These are phyloP conservation scores for Cheilosia soror DNA, from an alignment of 2,888 invertebrate genomes.

Conservation along the genomic window DNA sequence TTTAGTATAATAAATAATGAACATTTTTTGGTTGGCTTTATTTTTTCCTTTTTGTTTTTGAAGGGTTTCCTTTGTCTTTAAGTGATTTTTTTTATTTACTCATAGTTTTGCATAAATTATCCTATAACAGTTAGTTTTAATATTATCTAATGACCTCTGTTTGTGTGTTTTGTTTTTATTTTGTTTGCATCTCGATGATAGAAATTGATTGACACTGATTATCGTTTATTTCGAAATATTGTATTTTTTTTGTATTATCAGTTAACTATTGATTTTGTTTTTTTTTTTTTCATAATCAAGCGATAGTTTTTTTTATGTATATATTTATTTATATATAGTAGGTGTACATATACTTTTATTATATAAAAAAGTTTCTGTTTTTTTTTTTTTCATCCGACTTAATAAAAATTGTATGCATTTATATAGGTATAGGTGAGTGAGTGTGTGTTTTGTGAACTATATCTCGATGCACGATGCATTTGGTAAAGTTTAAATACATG, in stretches of 20 bases:
- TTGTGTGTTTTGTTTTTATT: conserved; percentile 4
- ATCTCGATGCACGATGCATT: conserved; percentile 51
- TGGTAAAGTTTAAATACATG: conserved; percentile 45
- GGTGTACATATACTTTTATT: conserved; percentile 56
- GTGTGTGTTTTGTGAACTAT: conserved; percentile 52
- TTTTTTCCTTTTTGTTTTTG: conserved; percentile 27
- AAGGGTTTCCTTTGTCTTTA: conserved; percentile 53
- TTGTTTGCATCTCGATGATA: conserved; percentile 71
- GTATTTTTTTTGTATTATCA: conserved; percentile 59
- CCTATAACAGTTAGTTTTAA: conserved; percentile 36
- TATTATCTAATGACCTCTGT: conserved; percentile 47
- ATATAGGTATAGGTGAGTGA: conserved; percentile 60
- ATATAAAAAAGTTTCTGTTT: conserved; percentile 53
- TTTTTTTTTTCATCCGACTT: conserved; percentile 43
- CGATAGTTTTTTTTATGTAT: conserved; percentile 52
- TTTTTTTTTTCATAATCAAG: conserved; percentile 58
- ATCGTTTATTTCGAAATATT: conserved; percentile 72
- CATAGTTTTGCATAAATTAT: conserved; percentile 47
- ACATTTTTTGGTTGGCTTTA: conserved; percentile 70
- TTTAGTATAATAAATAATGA: conserved; percentile 66
- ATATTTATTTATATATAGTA: conserved; percentile 42
- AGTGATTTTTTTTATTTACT: conserved; percentile 49
- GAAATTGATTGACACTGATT: conserved; percentile 75
- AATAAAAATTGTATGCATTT: conserved; percentile 66
- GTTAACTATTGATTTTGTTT: conserved; percentile 47